Base-by-base conservation (phyloP, 2,113 vertebrate genomes). In the Poeciliopsis turrubarensis region DNA sequence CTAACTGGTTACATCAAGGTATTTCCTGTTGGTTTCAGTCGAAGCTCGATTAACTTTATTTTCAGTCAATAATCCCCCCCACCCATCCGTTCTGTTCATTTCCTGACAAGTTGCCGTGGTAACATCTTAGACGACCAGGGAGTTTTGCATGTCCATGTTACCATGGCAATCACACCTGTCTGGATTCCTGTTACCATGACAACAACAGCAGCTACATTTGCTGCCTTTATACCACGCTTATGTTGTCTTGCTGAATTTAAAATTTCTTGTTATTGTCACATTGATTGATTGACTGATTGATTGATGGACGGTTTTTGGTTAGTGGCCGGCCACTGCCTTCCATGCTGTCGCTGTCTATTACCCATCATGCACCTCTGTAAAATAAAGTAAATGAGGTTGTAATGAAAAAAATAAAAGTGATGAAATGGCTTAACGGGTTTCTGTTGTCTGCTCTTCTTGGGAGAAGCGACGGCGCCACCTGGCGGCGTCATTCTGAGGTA, bases 261-360 rank as follows among this genome's bases (percentile, higher is more conserved):
- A 22, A n/a, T 57, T 25, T 57, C 44, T 57, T 57, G 51, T 22
- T n/a, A 57, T 57, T 22, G 51, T 54, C 2, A 54, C 7, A 54
- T 54, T 22, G 9, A 54, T 54, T 54, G 31, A 5, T 22, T 66
- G 30, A 13, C 9, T 37, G 34, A 37, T 37, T 65, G 60, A 64
- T 62, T 71, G 77, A 75, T 81, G 81, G 75, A 68, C 82, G 81
- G 64, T 88, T 80, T 75, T 89, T 84, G 91, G 89, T 94, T 90
- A 94, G 93, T 95, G 94, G 94, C 94, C 92, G 94, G 94, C 94
- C 94, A 94, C 94, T 94, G 87, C 93, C 93, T 92, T 89, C 89
- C 91, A 88, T 92, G 86, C 87, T 92, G 79, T 93, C 64, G 44
- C 29, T 90, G 89, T 92, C 80, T 86, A 92, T 93, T 91, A 89